Conservation (phyloP, 2,797 vertebrate species). For the Dryobates pubescens region DNA sequence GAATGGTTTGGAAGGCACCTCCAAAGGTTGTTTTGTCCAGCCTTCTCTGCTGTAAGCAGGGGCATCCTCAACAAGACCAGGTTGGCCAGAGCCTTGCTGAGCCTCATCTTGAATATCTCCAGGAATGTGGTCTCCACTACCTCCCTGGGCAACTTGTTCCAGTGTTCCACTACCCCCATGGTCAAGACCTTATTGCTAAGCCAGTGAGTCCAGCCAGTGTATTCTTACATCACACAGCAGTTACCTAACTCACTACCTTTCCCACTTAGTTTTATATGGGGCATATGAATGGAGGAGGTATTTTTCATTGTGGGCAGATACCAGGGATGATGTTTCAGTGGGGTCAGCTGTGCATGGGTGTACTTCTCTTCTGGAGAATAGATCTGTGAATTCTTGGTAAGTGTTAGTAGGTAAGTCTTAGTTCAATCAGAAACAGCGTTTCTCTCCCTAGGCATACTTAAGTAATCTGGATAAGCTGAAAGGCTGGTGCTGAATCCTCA, state of each 20-base stretch:
- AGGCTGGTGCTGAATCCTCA: not conserved
- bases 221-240: not conserved
- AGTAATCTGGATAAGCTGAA: not conserved
- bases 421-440: not conserved
- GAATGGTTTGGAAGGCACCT: too few relatives aligned
- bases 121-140: too few relatives aligned
- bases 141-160: too few relatives aligned
- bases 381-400: not conserved
- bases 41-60: too few relatives aligned
- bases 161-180: too few relatives aligned
- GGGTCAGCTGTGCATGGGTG: not conserved
- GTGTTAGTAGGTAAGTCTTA: not conserved
- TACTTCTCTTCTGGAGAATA: not conserved
- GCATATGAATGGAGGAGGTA: not conserved
- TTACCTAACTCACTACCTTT: not conserved
- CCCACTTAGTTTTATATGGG: not conserved
- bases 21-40: too few relatives aligned
- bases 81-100: too few relatives aligned
- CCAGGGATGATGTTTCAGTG: not conserved
- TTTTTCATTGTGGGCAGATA: not conserved
- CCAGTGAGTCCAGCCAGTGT: not conserved
- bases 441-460: not conserved
- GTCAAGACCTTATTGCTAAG: too few relatives aligned
- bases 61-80: too few relatives aligned
- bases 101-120: too few relatives aligned